Evolutionary conservation across 2,113 vertebrate genomes (phyloP), one percentile per base, ranked within the genome.

Genomic region (Aphyosemion australe): DNA sequence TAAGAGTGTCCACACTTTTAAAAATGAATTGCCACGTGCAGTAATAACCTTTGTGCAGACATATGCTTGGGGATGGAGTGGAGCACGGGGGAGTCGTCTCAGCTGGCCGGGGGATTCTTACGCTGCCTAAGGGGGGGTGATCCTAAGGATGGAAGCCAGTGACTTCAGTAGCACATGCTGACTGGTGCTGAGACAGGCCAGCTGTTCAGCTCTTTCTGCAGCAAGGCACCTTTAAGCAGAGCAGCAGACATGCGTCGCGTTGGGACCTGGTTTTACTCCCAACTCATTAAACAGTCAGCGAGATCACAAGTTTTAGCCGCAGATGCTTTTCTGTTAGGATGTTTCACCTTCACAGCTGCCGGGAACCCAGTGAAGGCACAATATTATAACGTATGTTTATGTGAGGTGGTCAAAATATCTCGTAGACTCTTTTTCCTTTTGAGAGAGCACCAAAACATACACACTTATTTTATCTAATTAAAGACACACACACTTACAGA

Each of bases 21-120:
- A 72, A 88, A 87, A 87, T 85, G 68, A 82, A 88, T 80, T 83
- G 80, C 69, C 71, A 69, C 72, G 19, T 72, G 62, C 61, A 70
- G 71, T 77, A 83, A 86, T 83, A 80, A 83, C 74, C 63, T 80
- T 60, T 78, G 50, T 69, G 65, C 54, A 77, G 70, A 41, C 69
- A 50, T 64, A 5, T 57, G 70, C 46, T 56, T 42, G 61, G 65
- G 50, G 65, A 65, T 61, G 49, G 15, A 21, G 21, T 49, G 63
- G 52, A 84, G 60, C n/a, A 65, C 56, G 42, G 39, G 58, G 70
- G 65, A 54, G 42, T 65, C 70, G 83, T 76, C 79, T 80, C 61
- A 78, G 64, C 55, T 61, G 65, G 56, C 68, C 62, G 32, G 67
- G 70, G 72, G 69, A 79, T 82, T 85, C 77, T 77, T 72, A 42